Percentiles rank a stretch among this genome's conserved stretches.
These are phyloP conservation scores for Eurytoma californica DNA, from an alignment of 2,888 invertebrate genomes.

Conservation along the genomic window DNA sequence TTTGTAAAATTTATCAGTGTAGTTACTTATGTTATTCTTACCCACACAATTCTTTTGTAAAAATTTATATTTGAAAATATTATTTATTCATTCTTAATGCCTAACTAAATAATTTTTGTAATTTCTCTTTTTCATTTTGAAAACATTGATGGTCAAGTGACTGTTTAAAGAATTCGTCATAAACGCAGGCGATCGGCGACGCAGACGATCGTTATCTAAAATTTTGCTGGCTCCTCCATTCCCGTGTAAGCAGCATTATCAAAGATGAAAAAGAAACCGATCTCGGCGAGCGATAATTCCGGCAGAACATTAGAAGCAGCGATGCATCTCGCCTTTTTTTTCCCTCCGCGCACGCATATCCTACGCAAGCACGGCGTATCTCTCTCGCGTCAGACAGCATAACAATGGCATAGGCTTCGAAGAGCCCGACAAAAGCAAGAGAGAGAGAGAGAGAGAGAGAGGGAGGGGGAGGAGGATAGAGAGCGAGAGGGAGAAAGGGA, in stretches of 20 bases:
- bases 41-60: no score
- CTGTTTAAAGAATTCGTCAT: not conserved
- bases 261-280: constrained; percentile 54
- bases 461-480: not conserved
- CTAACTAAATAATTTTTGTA: not conserved
- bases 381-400: constrained; percentile 23
- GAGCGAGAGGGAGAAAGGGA: not conserved
- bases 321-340: constrained; percentile 46
- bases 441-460: constrained; percentile 31
- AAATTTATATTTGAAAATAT: no score
- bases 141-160: not conserved
- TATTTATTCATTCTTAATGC: no score
- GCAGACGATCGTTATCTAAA: constrained; percentile 53
- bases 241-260: constrained; percentile 38
- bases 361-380: constrained; percentile 15
- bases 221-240: constrained; percentile 39
- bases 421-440: constrained; percentile 62
- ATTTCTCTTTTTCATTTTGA: not conserved
- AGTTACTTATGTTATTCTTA: no score
- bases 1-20: no score
- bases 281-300: constrained; percentile 51
- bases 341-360: constrained; percentile 9
- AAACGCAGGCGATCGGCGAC: not conserved
- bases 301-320: constrained; percentile 47
- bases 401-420: constrained; percentile 50